These are phyloP conservation scores for Drosophila ezoana DNA, from an alignment of 2,888 invertebrate species.

Conservation along the genomic window DNA sequence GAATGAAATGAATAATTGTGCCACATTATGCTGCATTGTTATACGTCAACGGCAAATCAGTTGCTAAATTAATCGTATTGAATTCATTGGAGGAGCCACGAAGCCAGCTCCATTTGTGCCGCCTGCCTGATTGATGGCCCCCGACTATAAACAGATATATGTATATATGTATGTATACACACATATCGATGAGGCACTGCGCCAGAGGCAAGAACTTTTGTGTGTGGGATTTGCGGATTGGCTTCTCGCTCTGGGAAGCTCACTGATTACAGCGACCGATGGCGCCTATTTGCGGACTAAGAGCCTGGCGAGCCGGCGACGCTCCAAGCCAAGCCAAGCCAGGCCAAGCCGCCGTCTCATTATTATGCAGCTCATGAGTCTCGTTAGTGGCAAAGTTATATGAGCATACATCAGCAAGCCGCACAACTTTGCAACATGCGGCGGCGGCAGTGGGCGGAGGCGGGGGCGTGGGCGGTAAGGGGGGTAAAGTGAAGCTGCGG, in stretches of 20 bases:
- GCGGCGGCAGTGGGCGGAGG: slow-evolving; percentile 6
- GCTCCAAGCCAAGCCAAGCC: no score
- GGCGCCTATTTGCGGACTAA: slow-evolving; percentile 59
- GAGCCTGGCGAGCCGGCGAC: slow-evolving; percentile 21
- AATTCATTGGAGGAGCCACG: slow-evolving; percentile 66
- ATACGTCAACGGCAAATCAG: slow-evolving; percentile 78
- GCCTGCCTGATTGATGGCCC: slow-evolving; percentile 64
- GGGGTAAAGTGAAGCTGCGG: not conserved
- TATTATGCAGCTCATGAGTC: slow-evolving; percentile 79
- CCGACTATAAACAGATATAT: slow-evolving; percentile 29
- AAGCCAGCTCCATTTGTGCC: slow-evolving; percentile 36
- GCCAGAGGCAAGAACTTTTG: slow-evolving; percentile 22
- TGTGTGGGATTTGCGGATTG: slow-evolving; percentile 1
- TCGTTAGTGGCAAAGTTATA: slow-evolving; percentile 80
- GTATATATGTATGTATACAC: slow-evolving; percentile 2
- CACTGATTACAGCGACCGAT: slow-evolving; percentile 58
- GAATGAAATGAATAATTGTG: slow-evolving; percentile 75
- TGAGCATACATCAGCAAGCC: slow-evolving; percentile 75
- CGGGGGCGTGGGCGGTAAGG: not conserved
- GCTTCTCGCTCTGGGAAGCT: slow-evolving; percentile 31
- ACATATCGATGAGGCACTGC: slow-evolving; percentile 46
- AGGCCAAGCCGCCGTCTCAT: slow-evolving; percentile 51
- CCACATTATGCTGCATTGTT: slow-evolving; percentile 79
- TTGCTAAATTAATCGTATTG: slow-evolving; percentile 77
- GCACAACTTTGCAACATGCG: slow-evolving; percentile 75